Base-by-base conservation (phyloP, 2,113 vertebrate species). In the Stigmatopora argus region DNA sequence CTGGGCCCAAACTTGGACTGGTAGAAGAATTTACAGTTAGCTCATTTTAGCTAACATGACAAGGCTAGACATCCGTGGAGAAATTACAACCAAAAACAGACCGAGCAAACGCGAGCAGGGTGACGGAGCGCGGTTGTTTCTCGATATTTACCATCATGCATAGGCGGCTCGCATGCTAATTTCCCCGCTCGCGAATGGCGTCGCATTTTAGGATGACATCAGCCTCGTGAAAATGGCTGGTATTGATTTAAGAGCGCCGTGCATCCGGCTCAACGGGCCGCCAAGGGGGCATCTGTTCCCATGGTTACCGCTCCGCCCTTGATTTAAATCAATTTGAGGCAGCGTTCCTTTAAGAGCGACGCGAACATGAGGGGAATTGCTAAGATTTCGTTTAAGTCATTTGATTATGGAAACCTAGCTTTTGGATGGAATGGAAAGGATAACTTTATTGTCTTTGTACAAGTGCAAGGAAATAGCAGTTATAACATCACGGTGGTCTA, bases 181-280 rank as follows among this genome's bases (percentile, higher is more conserved):
- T n/a, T 14, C 10, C 18, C 14, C 21, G 13, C 4, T 5, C 0
- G 60, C 41, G 44, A 31, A 31, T 31, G 26, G 9, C 38, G 38
- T 48, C 44, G 7, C 7, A 17, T 44, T 60, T 3, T 61, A n/a
- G n/a, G 19, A 61, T 46, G 59, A 61, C 59, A 46, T 61, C 67
- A 52, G 2, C 55, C 41, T 52, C 17, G 7, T 41, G 38, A 41
- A 72, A 62, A 65, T 46, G 61, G 64, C 17, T 1, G 64, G 31
- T 68, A 85, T 86, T 83, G 81, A 85, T 78, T 75, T 19, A 67
- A 67, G 55, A 65, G 34, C 49, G 64, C 51, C 4, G 4, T 19
- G 15, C 57, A 31, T 45, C 59, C 14, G 38, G 3, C 34, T 55
- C 61, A 72, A 65, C 72, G 64, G 75, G 45, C 69, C 65, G 62